Evolutionary conservation across 2,888 invertebrate species (phyloP), one percentile per base, ranked within the genome.

Genomic region (Ceraclea dissimilis): DNA sequence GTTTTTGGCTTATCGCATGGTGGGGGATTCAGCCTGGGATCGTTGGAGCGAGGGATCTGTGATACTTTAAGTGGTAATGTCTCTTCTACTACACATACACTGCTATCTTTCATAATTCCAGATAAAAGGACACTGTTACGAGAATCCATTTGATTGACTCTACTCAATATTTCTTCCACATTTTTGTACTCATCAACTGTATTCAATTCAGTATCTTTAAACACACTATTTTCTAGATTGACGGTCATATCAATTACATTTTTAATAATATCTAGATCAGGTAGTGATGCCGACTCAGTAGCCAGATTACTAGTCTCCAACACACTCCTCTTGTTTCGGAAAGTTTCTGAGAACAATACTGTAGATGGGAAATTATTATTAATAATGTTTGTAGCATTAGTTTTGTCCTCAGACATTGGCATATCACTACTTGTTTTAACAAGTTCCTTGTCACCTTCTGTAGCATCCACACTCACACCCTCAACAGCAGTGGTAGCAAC

Each of bases 101-200:
- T 39, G 2, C 74, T 69, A 53, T 70, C 70, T 61, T 69, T 71
- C 60, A 77, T 63, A 67, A 77, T 76, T 0, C 75, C 77, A 62
- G 76, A 76, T 64, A 76, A 66, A 64, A 76, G 67, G 64, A 76
- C 75, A 71, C 77, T 76, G 61, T 74, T 76, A 67, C 74, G 74
- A 57, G 75, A 74, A 69, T 77, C 76, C 76, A 78, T 78, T 65
- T 72, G 77, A 65, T 73, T 78, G 66, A 78, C 78, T 57, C 76
- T 73, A 64, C 74, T 74, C 65, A 78, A 65, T 61, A 78, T 76
- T 65, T 75, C 78, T 59, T 75, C 74, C 44, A 77, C 77, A 65
- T 73, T 76, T 61, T 70, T 72, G 65, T 76, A 66, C 54, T 78
- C 78, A 61, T 77, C 76, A 64, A 68, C 72, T 34, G 69, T 70